A percentile compares a stretch with the other conserved stretches of the same genome.
Conservation (phyloP, 2,113 vertebrate genomes). For the Nothocercus nigrocapillus region DNA sequence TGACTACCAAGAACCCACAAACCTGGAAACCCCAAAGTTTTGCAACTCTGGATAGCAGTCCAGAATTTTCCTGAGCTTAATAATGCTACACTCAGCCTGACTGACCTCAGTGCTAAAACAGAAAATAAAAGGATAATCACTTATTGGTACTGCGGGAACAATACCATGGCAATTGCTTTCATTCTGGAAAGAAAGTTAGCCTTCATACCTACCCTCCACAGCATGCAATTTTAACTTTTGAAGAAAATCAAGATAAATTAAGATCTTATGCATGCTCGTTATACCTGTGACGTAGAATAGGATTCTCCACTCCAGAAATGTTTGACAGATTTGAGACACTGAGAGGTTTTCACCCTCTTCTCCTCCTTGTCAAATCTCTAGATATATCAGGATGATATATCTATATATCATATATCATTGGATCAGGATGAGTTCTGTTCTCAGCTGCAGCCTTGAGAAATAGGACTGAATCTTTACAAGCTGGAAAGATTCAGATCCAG, state of each 20-base stretch:
- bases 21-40: not conserved
- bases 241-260: not conserved
- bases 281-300: not conserved
- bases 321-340: not conserved
- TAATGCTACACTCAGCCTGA: not conserved
- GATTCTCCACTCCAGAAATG: not conserved
- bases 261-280: not conserved
- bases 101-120: not conserved
- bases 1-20: not conserved
- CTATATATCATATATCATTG: too few species aligned
- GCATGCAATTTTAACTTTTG: not conserved
- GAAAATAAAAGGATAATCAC: not conserved
- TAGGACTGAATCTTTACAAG: not conserved
- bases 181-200: rapidly evolving
- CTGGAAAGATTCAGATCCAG: not conserved
- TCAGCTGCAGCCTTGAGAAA: not conserved
- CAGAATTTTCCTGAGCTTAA: not conserved
- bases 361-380: not conserved
- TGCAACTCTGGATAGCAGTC: not conserved
- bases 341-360: not conserved
- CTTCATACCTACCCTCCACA: not conserved
- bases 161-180: not conserved
- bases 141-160: not conserved
- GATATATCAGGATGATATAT: not conserved
- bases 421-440: not conserved